Base-by-base conservation (phyloP, 2,113 vertebrate genomes). In the Pomatorhinus ruficollis region DNA sequence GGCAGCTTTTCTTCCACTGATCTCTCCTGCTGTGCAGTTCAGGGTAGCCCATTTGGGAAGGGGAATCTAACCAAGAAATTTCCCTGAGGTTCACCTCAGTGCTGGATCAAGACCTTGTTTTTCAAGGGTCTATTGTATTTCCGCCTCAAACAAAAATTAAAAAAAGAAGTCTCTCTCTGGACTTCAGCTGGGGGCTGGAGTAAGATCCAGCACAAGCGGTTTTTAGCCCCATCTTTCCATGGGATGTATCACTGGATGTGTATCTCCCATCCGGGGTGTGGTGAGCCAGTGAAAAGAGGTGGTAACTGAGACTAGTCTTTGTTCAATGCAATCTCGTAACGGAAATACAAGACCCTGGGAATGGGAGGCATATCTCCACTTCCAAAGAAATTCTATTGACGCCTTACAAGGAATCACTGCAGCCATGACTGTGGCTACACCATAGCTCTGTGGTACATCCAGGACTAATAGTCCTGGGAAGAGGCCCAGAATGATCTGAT, bases 201-300 rank as follows among this genome's bases (percentile, higher is more conserved):
- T 25, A 53, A 49, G 22, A 75, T 17, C 27, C 37, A 60, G 50
- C 20, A 7, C 31, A 6, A 33, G 59, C 2, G 30, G 7, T 59
- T 77, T 91, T 65, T 33, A 70, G 17, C 12, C 16, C 31, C 19
- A 27, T 66, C 50, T 87, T 83, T 50, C 44, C 0, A 0, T 47
- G 42, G 33, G 23, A 12, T 28, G 2, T 22, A 50, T 20, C 1
- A 5, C 23, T 12, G 14, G 44, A 66, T 4, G 2, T 9, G 1
- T 28, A 17, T 76, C 24, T 76, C 37, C 57, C 23, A 28, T 4
- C 16, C 1, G 2, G 61, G n/a, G 15, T 56, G 27, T 49, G 56
- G 65, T 45, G 52, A 93, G 63, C 39, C 27, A 21, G 20, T 44
- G 61, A 45, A 49, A 81, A 66, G 37, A 54, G 10, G 15, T 24